These are phyloP conservation scores for Sibirionetta formosa DNA, from an alignment of 2,797 vertebrate genomes.

Conservation along the genomic window DNA sequence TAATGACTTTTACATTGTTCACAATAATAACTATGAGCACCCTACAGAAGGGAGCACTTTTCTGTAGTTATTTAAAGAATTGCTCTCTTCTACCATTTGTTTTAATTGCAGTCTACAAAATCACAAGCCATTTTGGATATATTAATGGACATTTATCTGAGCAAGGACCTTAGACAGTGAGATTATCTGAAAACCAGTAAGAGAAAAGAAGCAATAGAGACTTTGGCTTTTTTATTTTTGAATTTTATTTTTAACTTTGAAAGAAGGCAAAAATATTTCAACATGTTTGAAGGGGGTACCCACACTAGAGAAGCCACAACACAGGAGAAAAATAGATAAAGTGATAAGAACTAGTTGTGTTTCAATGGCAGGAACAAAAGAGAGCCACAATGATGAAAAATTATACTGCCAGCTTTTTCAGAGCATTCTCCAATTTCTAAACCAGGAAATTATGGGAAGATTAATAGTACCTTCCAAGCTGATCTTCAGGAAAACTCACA, in stretches of 20 bases:
- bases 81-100: background rate
- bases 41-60: background rate
- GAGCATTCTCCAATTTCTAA: background rate
- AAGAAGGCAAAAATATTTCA: background rate
- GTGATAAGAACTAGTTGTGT: background rate
- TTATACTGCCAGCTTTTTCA: background rate
- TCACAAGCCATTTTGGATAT: background rate
- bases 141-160: background rate
- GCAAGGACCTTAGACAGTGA: background rate
- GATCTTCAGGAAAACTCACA: background rate
- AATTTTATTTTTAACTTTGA: background rate
- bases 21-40: background rate
- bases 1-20: background rate
- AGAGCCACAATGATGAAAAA: background rate
- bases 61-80: background rate
- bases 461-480: background rate
- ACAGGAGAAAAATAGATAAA: background rate
- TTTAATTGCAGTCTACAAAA: constrained; percentile 22
- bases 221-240: background rate
- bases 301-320: background rate
- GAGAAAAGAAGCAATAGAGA: background rate
- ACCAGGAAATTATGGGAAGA: background rate
- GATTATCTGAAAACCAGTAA: background rate
- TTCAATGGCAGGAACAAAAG: background rate
- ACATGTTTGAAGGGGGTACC: background rate